Conservation (phyloP, 1,140 invertebrate species). For the Prorops nasuta region DNA sequence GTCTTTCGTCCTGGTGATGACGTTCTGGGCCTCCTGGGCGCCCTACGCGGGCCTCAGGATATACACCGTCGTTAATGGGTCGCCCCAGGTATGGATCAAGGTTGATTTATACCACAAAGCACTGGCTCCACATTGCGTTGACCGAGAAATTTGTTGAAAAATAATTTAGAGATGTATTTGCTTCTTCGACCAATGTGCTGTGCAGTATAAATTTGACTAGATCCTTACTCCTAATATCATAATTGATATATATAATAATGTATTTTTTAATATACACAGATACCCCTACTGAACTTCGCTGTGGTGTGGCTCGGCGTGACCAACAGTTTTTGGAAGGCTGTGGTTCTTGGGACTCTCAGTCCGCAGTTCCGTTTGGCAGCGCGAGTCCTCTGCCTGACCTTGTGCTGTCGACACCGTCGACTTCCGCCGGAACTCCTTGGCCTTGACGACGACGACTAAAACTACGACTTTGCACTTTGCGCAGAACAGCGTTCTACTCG, state of each 20-base stretch:
- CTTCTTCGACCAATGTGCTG: too few species aligned
- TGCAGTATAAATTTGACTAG: too few species aligned
- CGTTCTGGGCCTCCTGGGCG: slow-evolving; percentile 91
- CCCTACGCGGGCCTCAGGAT: slow-evolving; percentile 80
- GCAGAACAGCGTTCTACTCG: slow-evolving; percentile 22
- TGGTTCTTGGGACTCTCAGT: slow-evolving; percentile 84
- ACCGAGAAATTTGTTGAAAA: too few species aligned
- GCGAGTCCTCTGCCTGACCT: slow-evolving; percentile 82
- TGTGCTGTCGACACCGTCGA: slow-evolving; percentile 78
- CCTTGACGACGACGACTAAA: slow-evolving; percentile 77
- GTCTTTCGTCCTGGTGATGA: slow-evolving; percentile 86
- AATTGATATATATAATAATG: background rate
- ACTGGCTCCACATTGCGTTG: too few species aligned
- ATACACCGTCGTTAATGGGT: slow-evolving; percentile 58
- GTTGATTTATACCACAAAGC: background rate
- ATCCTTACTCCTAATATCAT: too few species aligned
- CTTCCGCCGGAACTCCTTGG: slow-evolving; percentile 79
- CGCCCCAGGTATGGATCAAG: slow-evolving; percentile 42
- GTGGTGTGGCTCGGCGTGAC: slow-evolving; percentile 91
- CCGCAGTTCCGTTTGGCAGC: slow-evolving; percentile 87
- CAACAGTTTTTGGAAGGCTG: slow-evolving; percentile 92
- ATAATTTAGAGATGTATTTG: too few species aligned
- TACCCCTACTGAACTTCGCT: slow-evolving; percentile 85
- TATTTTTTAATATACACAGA: slow-evolving; percentile 52
- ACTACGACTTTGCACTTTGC: slow-evolving; percentile 22